Percentiles rank a stretch among this genome's conserved stretches.
Evolutionary conservation across 2,113 vertebrate species (phyloP).

Genomic region (Sturnus vulgaris): DNA sequence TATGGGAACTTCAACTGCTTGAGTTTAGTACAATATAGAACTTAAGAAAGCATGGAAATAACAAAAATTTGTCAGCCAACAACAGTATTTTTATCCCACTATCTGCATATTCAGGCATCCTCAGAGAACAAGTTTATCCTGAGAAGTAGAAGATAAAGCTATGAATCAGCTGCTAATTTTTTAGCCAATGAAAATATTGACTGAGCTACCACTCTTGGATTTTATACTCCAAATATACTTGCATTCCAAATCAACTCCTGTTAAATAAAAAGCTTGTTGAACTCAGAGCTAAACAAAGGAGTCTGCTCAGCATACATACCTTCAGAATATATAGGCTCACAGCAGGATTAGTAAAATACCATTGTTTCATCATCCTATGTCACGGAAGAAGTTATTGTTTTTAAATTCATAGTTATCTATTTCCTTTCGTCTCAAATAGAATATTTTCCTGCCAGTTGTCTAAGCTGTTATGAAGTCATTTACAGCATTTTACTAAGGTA

Average conservation of each 20-base stretch:
- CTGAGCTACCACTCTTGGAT: neutral
- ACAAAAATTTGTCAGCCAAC: neutral
- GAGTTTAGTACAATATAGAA: neutral
- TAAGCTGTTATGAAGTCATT: neutral
- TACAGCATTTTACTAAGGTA: neutral
- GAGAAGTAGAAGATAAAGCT: neutral
- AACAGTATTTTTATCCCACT: neutral
- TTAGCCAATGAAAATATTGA: slow-evolving; percentile 18
- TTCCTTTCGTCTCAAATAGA: neutral
- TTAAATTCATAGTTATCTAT: neutral
- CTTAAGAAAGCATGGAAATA: neutral
- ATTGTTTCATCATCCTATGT: neutral
- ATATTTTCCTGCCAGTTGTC: neutral
- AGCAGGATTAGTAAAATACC: neutral
- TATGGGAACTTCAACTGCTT: neutral
- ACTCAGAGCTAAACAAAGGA: slow-evolving; percentile 6
- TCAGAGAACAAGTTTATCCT: neutral
- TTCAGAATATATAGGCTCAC: neutral
- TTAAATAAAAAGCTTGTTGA: slow-evolving; percentile 36
- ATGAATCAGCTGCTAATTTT: slow-evolving; percentile 3
- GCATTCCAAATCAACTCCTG: slow-evolving; percentile 2
- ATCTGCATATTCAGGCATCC: neutral
- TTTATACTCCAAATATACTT: neutral
- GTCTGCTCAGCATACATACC: neutral
- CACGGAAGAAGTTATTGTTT: neutral